Percentiles rank a stretch among this genome's conserved stretches.
phyloP scores from a whole-genome alignment of 2,797 vertebrate genomes.

The Geotria australis region DNA sequence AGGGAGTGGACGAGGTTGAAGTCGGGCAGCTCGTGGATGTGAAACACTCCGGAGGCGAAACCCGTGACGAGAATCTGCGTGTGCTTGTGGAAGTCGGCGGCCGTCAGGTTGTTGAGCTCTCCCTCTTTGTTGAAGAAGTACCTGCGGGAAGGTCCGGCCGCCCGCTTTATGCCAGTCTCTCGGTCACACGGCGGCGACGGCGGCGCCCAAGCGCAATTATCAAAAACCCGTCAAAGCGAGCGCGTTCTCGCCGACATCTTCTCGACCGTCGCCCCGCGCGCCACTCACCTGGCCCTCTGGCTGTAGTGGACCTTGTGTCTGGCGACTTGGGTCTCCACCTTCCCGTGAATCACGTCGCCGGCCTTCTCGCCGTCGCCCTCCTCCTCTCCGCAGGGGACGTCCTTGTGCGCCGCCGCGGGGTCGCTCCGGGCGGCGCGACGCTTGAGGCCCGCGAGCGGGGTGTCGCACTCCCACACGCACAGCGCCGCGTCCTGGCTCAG shows the following conservation, averaged over 20 bases:
- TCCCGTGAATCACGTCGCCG: conserved; percentile 34
- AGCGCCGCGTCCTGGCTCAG: conserved; percentile 56
- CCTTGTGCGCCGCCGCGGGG: conserved; percentile 3
- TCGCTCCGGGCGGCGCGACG: conserved; percentile 6
- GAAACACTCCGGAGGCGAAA: conserved; percentile 74
- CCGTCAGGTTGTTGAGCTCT: conserved; percentile 50
- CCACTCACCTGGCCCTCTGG: conserved; percentile 38
- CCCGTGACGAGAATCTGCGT: conserved; percentile 54
- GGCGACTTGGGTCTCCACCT: conserved; percentile 8
- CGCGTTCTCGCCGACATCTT: too few relatives aligned
- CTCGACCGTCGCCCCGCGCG: too few relatives aligned
- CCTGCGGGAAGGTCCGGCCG: too few relatives aligned
- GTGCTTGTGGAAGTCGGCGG: conserved; percentile 46
- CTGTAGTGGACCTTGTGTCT: conserved; percentile 35
- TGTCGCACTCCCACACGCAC: conserved; percentile 74
- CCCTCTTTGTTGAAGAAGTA: conserved; percentile 83
- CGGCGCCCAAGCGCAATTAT: too few relatives aligned
- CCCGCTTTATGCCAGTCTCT: too few relatives aligned
- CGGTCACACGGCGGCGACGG: too few relatives aligned
- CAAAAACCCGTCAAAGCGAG: too few relatives aligned
- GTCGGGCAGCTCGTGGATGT: conserved; percentile 79
- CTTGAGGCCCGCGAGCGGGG: conserved; percentile 24
- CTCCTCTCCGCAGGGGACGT: conserved; percentile 5
- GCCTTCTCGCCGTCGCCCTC: conserved; percentile 9
- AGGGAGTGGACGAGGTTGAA: conserved; percentile 78